These are phyloP conservation scores for Climacteris rufus DNA, from an alignment of 2,113 vertebrate species.

Conservation along the genomic window DNA sequence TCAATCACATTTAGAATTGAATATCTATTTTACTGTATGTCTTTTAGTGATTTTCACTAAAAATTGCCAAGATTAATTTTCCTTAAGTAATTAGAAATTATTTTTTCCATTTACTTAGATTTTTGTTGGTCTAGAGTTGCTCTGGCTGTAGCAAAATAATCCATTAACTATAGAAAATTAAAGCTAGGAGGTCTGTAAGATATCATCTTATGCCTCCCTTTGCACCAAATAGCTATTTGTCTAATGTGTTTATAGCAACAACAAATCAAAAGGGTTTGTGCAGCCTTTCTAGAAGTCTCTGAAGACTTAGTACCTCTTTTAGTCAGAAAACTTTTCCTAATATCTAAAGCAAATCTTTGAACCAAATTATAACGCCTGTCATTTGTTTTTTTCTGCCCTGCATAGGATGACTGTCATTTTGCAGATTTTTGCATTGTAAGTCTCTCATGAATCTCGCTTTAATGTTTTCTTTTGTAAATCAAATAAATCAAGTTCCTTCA, in stretches of 20 bases:
- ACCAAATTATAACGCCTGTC: background rate
- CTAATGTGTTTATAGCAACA: background rate
- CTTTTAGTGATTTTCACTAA: background rate
- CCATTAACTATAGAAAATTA: background rate
- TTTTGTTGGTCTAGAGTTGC: background rate
- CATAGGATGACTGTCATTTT: background rate
- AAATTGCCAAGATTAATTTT: background rate
- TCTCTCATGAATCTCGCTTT: background rate
- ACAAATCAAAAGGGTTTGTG: slow-evolving; percentile 8
- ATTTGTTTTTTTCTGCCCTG: slow-evolving; percentile 2
- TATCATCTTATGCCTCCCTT: background rate
- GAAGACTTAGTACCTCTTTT: background rate
- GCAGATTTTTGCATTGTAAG: slow-evolving; percentile 1
- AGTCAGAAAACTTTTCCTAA: slow-evolving; percentile 15
- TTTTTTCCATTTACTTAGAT: background rate
- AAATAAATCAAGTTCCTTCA: slow-evolving; percentile 5
- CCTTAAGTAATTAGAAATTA: background rate
- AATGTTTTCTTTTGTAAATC: slow-evolving; percentile 45
- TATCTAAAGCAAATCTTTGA: slow-evolving; percentile 35
- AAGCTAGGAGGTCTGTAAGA: background rate
- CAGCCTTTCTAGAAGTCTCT: slow-evolving; percentile 11
- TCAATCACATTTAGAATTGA: background rate
- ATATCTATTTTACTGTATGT: background rate
- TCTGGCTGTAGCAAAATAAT: background rate
- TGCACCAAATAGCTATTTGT: background rate